Evolutionary conservation across 2,113 vertebrate species (phyloP), one percentile per base, ranked within the genome.

Genomic region (Lamprologus ornatipinnis): DNA sequence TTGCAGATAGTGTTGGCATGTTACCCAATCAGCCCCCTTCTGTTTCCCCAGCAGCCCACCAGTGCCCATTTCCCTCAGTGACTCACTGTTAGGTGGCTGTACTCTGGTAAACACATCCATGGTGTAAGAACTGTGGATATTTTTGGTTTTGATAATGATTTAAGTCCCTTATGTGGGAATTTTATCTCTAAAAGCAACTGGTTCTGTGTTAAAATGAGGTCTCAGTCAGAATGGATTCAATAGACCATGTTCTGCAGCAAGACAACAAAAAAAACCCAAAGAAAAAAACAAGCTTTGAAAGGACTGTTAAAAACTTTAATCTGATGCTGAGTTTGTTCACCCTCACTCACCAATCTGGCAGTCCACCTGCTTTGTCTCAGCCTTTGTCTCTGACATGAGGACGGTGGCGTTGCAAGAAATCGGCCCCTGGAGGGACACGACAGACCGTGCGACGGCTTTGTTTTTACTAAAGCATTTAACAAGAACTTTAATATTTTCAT

Each of bases 381-480:
- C 63, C 5, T 85, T 55, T 0, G 57, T 73, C 51, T 91, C 93
- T 5, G 82, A 91, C 89, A 96, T 19, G 51, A 49, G 31, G 37
- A 96, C 95, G 0, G 92, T 95, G 49, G 95, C 93, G 11, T 91
- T 95, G 88, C 96, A 96, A 15, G 60, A 53, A 6, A 85, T 73
- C 2, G 94, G 93, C 8, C 31, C 10, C 96, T 97, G 88, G 6
- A 33, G 15, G 68, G n/a, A 80, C 33, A 63, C 4, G 2, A 55
- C 5, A 54, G 3, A 86, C 21, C 2, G 4, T 19, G 19, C 11
- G 28, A 14, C 11, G 13, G 51, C 3, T 58, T 84, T 65, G n/a
- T 45, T 23, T 23, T 49, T 31, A 70, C 9, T 23, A 6, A 5
- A 55, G 37, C 13, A 12, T 26, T 54, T 5, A n/a, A 8, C 45